Evolutionary conservation across 2,797 vertebrate species (phyloP).

Genomic region (Molossus alvarezi): DNA sequence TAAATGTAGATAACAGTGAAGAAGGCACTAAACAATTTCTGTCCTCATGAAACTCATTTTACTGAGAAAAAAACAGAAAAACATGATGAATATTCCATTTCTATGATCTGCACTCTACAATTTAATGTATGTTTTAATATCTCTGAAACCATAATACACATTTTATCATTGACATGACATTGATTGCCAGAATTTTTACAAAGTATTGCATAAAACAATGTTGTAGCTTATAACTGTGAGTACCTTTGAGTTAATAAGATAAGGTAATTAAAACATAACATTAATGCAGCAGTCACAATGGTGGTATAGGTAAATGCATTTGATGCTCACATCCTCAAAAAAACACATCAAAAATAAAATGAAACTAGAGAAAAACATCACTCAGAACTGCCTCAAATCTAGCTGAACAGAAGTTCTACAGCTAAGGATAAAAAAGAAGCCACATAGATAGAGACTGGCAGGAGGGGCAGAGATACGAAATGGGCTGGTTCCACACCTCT

Average conservation of each 20-base stretch:
- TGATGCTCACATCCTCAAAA: background rate
- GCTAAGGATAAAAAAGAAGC: background rate
- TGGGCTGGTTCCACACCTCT: background rate
- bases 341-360: background rate
- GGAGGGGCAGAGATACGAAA: background rate
- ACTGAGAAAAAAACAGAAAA: background rate
- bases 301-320: background rate
- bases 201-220: background rate
- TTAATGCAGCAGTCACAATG: background rate
- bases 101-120: background rate
- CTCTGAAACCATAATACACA: background rate
- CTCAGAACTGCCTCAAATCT: background rate
- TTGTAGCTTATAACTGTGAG: background rate
- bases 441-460: background rate
- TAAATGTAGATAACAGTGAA: background rate
- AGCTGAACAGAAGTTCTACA: background rate
- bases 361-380: background rate
- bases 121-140: background rate
- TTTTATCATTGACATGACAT: background rate
- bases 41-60: background rate
- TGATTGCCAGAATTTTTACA: background rate
- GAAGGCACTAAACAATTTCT: background rate
- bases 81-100: constrained; percentile 7
- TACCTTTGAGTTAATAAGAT: background rate
- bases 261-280: background rate